Base-by-base conservation (phyloP, 2,113 vertebrate genomes). In the Benitochromis conjunctus region DNA sequence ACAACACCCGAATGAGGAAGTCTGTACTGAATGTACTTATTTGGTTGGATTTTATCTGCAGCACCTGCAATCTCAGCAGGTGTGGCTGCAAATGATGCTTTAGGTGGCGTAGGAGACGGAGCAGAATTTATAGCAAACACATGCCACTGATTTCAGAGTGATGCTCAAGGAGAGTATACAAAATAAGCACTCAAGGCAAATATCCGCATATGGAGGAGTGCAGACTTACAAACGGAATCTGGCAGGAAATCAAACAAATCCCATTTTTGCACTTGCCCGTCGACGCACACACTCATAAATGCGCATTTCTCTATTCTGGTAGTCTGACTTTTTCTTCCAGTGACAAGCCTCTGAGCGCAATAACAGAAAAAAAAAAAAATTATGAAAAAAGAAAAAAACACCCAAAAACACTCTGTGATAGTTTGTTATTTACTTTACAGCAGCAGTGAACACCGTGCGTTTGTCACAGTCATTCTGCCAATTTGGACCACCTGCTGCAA, bases 401-500 rank as follows among this genome's bases (percentile, higher is more conserved):
- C 10, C 10, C 24, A 2, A 81, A 76, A 86, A 83, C 10, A 21
- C 74, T 51, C 19, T 78, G 86, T 81, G 90, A 88, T 71, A 89
- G 82, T 91, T 88, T 93, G 80, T 92, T 91, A 93, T 94, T 93
- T 94, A 93, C 92, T 92, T 83, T 86, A 79, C 60, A 86, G 88
- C 88, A 84, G 86, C 82, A 77, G 88, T 6, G 69, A 91, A 95
- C 92, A 92, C 86, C 58, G 48, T 77, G 71, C 51, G 89, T 93
- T 93, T 90, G 92, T 94, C 92, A 93, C 89, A 92, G 89, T 88
- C 92, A 83, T 91, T 91, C 90, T 91, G 83, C 86, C 92, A 89
- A 89, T 91, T 94, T 88, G 89, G 93, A 94, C 94, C 94, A 94
- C 94, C 94, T 94, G 95, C 94, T 94, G 92, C 91, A 94, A 91